Conservation (phyloP, 2,797 vertebrate genomes). For the Lerista edwardsae region DNA sequence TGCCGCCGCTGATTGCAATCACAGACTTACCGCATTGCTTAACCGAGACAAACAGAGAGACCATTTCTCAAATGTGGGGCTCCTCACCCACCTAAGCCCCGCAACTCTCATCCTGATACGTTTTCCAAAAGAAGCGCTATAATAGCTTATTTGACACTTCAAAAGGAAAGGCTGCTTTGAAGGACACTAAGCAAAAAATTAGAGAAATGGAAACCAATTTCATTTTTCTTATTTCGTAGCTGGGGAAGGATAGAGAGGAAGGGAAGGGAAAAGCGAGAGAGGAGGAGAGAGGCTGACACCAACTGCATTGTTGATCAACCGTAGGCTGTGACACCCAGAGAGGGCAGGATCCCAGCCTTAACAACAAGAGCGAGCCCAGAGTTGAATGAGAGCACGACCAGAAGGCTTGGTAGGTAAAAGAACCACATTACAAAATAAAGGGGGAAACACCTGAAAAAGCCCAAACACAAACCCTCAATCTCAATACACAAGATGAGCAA, state of each 20-base stretch:
- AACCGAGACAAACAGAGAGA: constrained; percentile 18
- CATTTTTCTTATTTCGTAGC: constrained; percentile 53
- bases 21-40: neutral
- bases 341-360: neutral
- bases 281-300: constrained; percentile 41
- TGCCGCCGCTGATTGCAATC: no score
- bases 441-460: neutral
- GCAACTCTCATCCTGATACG: neutral
- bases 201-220: constrained; percentile 62
- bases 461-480: neutral
- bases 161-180: constrained; percentile 47
- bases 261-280: neutral
- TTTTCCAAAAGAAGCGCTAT: constrained; percentile 26
- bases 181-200: constrained; percentile 64
- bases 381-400: neutral
- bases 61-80: constrained; percentile 26
- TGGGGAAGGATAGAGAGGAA: constrained; percentile 31
- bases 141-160: constrained; percentile 58
- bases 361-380: neutral
- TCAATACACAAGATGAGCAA: neutral
- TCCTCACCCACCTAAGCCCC: neutral
- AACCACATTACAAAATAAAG: neutral
- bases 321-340: constrained; percentile 1
- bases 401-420: neutral
- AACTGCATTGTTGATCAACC: constrained; percentile 23